Base-by-base conservation (phyloP, 1,140 invertebrate genomes). In the Mya arenaria region DNA sequence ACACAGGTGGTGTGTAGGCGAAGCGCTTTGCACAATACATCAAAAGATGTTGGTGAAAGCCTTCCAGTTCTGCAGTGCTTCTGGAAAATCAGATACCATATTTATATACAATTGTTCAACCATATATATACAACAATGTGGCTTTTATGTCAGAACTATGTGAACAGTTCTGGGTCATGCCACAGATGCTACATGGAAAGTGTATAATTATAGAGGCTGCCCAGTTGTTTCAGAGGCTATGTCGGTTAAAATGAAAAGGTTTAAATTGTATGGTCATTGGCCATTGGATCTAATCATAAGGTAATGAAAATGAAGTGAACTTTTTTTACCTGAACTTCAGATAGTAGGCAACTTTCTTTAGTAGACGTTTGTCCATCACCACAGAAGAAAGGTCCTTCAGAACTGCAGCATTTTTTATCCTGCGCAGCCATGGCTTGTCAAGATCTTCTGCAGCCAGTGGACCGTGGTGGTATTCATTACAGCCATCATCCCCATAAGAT, bases 31-130 rank as follows among this genome's bases (percentile, higher is more conserved):
- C 36, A 39, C 15, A 13, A 48, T 75, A 75, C 56, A 75, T 75
- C 56, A 75, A 58, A 28, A 75, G 39, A n/a, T 32, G 37, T 1
- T 75, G 28, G n/a, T 75, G 32, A 15, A 62, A 74, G 32, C 30
- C 55, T 41, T 74, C 72, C 13, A 75, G 39, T n/a, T 75, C 72
- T 23, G 56, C 56, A 39, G 39, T 75, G 25, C 72, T 75, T 62
- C 58, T 62, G 37, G 13, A 75, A 75, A 71, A 60, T 8, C 8
- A 23, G 25, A 62, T 17, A 62, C 55, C 56, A 69, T 6, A 19
- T 36, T 6, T 65, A 65, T 17, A n/a, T 19, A 36, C 37, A n/a
- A n/a, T n/a, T n/a, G n/a, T n/a, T n/a, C n/a, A n/a, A n/a, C n/a
- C n/a, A n/a, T n/a, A n/a, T n/a, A n/a, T n/a, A n/a, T n/a, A n/a